Evolutionary conservation across 2,113 vertebrate genomes (phyloP).

Genomic region (Xiphorhynchus elegans): DNA sequence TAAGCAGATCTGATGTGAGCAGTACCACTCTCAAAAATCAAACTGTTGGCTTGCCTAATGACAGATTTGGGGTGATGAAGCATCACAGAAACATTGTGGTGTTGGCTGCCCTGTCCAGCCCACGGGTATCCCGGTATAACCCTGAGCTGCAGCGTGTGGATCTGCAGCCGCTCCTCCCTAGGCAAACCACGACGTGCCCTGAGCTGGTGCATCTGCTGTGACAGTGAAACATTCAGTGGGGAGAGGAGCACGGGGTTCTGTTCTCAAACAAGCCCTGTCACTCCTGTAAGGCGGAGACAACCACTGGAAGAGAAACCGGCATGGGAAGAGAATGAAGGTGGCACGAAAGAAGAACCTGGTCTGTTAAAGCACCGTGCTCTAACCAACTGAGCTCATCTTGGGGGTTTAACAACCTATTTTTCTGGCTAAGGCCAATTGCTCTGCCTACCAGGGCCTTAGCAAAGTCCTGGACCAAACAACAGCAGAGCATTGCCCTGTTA

Average conservation of each 20-base stretch:
- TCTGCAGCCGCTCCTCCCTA: not conserved
- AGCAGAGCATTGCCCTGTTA: not conserved
- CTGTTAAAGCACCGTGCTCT: not conserved
- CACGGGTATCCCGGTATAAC: fast-evolving
- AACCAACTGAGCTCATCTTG: not conserved
- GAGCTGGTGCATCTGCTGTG: not conserved
- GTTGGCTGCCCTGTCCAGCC: not conserved
- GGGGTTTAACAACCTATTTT: not conserved
- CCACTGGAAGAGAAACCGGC: not conserved
- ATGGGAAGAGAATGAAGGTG: not conserved
- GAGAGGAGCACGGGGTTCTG: fast-evolving
- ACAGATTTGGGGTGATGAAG: not conserved
- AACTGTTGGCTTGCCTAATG: not conserved
- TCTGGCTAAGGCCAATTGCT: not conserved
- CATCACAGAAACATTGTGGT: not conserved
- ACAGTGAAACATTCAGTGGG: fast-evolving
- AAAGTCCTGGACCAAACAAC: not conserved
- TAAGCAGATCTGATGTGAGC: not conserved
- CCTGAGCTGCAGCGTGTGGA: not conserved
- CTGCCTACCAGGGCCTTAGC: not conserved
- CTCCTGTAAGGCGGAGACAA: not conserved
- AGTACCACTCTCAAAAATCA: not conserved
- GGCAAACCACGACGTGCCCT: not conserved
- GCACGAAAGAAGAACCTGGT: not conserved
- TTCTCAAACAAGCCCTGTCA: not conserved